Evolutionary conservation across 2,113 vertebrate genomes (phyloP).

Genomic region (Pteruthius melanotis): DNA sequence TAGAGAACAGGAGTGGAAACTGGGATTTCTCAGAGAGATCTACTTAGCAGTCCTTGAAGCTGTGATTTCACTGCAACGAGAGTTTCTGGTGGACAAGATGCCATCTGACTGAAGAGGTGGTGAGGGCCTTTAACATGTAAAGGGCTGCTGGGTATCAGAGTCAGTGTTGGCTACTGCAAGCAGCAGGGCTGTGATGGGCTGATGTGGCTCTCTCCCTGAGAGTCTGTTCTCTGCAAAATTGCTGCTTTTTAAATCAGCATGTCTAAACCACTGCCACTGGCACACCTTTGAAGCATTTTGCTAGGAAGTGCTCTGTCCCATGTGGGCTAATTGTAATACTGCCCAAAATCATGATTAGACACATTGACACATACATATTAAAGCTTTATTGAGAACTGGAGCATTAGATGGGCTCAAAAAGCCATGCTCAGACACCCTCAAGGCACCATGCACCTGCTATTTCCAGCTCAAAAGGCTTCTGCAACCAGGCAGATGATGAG

Average conservation of each 20-base stretch:
- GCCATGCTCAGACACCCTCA: background rate
- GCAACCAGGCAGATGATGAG: background rate
- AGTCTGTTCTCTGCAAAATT: background rate
- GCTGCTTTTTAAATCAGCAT: background rate
- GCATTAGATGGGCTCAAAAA: background rate
- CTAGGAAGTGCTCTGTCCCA: background rate
- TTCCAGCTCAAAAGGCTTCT: background rate
- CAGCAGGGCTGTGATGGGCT: background rate
- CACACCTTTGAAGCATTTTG: background rate
- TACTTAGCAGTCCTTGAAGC: background rate
- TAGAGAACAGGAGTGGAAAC: background rate
- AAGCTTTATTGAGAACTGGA: background rate
- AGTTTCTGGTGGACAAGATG: background rate
- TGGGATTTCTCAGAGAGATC: background rate
- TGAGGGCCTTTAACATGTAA: background rate
- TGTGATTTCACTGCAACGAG: background rate
- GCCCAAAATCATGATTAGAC: background rate
- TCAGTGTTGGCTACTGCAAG: background rate
- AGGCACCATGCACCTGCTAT: rapidly evolving
- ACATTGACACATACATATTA: background rate
- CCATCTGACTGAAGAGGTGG: background rate
- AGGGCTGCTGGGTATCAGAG: background rate
- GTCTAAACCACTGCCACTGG: background rate
- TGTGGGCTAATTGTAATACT: background rate
- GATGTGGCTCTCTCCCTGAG: background rate